Conservation (phyloP, 2,888 invertebrate species). For the Cataglyphis cursor region DNA sequence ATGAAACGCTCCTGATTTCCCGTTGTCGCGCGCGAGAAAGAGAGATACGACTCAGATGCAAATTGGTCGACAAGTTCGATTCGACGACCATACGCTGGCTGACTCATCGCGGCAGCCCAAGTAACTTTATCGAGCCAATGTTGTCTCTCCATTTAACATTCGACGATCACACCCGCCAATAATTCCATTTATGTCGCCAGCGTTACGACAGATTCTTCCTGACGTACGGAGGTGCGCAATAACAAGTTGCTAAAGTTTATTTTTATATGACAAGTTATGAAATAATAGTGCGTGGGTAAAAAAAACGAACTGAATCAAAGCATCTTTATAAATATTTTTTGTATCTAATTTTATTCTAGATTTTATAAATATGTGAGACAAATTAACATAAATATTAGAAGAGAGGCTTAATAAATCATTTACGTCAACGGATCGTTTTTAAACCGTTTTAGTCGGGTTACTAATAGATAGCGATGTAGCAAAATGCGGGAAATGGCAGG, state of each 20-base stretch:
- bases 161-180: slow-evolving; percentile 9
- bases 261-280: background rate
- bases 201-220: background rate
- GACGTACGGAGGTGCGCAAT: background rate
- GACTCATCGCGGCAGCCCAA: slow-evolving; percentile 28
- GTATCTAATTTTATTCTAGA: background rate
- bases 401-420: background rate
- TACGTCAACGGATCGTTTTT: slow-evolving; percentile 7
- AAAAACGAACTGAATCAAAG: background rate
- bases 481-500: slow-evolving; percentile 66
- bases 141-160: slow-evolving; percentile 5
- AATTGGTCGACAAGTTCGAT: slow-evolving; percentile 37
- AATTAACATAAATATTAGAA: background rate
- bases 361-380: background rate
- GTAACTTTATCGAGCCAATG: slow-evolving; percentile 33
- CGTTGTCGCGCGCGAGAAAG: slow-evolving; percentile 53
- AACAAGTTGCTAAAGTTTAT: slow-evolving; percentile 12
- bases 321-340: background rate
- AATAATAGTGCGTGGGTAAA: background rate
- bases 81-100: slow-evolving; percentile 38
- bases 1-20: slow-evolving; percentile 74
- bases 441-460: background rate
- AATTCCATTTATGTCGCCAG: background rate
- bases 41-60: slow-evolving; percentile 20
- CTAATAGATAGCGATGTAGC: slow-evolving; percentile 17